Base-by-base conservation (phyloP, 2,113 vertebrate genomes). In the Microcebus murinus region DNA sequence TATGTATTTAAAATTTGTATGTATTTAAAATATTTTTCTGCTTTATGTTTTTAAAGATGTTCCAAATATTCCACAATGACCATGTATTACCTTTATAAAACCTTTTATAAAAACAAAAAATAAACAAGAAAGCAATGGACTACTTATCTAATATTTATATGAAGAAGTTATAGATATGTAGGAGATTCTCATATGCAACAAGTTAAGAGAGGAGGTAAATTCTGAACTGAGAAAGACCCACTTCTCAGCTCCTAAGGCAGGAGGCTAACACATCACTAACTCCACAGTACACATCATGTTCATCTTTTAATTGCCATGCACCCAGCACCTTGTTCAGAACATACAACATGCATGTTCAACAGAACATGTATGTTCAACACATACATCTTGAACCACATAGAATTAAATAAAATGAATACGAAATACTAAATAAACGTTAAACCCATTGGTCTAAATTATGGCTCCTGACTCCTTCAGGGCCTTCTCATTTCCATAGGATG, bases 61-160 rank as follows among this genome's bases (percentile, higher is more conserved):
- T 74, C 31, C 18, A 80, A 68, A 85, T 82, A 86, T 50, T 90
- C 45, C 61, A 90, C n/a, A 92, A 82, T 89, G 68, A 76, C 63
- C 65, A 94, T 21, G 3, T 31, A 36, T 45, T 85, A 74, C 4
- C 31, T 63, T 67, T 77, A 15, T 39, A 39, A 50, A 67, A 29
- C 59, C 11, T 29, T 29, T 31, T 59, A 73, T 48, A 55, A 86
- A 55, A 48, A 67, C 55, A 57, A 21, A 57, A 55, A 57, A 57
- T 1, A 57, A 57, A 57, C 20, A 57, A 57, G 57, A 91, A 71
- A 73, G 27, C 48, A 39, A 31, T 25, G 15, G 52, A 20, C 55
- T 79, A 13, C 45, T n/a, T 45, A 12, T 14, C 39, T 87, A 14
- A 12, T 77, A 59, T 82, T 57, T 52, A 55, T 34, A n/a, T 68